phyloP scores from a whole-genome alignment of 1,140 invertebrate species.

The Ostrea edulis region DNA sequence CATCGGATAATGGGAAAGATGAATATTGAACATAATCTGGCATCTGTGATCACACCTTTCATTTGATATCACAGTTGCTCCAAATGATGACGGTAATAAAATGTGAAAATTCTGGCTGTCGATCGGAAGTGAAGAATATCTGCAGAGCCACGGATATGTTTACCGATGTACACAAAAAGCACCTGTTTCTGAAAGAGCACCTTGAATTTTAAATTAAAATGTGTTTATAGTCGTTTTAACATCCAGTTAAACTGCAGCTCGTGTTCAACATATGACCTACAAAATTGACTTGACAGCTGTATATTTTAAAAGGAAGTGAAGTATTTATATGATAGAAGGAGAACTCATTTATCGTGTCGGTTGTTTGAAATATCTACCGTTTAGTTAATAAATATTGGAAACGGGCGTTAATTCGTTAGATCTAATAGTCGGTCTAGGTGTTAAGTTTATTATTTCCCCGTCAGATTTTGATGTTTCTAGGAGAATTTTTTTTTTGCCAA shows the following conservation, averaged over 20 bases:
- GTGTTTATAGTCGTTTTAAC: too few species aligned
- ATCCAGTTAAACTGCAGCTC: neutral
- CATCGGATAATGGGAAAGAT: slow-evolving; percentile 5
- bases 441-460: too few species aligned
- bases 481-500: too few species aligned
- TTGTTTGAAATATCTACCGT: neutral
- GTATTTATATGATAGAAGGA: neutral
- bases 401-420: neutral
- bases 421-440: neutral
- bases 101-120: too few species aligned
- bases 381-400: neutral
- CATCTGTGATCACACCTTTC: neutral
- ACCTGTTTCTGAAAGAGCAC: too few species aligned
- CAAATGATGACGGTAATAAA: neutral
- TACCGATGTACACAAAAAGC: too few species aligned
- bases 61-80: neutral
- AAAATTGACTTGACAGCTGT: neutral
- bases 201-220: too few species aligned
- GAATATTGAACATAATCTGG: slow-evolving; percentile 21
- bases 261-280: neutral
- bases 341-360: slow-evolving; percentile 21
- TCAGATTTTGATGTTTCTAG: too few species aligned
- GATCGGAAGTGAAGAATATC: too few species aligned
- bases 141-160: too few species aligned
- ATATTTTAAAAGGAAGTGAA: slow-evolving; percentile 12